Evolutionary conservation across 2,888 invertebrate species (phyloP).

Genomic region (Apomyelois bistriatella): DNA sequence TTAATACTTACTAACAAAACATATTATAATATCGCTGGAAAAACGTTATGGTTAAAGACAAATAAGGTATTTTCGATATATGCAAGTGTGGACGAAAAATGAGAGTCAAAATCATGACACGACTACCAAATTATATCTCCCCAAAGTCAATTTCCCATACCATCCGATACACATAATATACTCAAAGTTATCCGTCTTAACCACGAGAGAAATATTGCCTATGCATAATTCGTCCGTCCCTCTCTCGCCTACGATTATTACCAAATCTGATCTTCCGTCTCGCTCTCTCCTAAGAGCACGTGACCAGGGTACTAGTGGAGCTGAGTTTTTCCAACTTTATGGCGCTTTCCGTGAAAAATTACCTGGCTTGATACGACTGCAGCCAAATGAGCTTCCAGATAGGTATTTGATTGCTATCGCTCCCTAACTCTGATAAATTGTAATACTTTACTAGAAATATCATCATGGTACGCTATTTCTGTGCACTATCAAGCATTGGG

Average conservation of each 20-base stretch:
- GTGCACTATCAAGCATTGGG: too few species aligned
- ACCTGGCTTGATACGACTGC: constrained; percentile 47
- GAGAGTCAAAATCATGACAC: neutral
- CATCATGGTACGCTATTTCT: too few species aligned
- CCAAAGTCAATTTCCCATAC: constrained; percentile 18
- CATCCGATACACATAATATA: constrained; percentile 32
- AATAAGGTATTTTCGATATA: neutral
- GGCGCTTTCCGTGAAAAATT: constrained; percentile 67
- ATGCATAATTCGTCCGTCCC: constrained; percentile 27
- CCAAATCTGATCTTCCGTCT: constrained; percentile 21
- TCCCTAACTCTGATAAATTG: constrained; percentile 3
- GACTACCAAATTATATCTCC: constrained; percentile 9
- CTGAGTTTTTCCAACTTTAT: constrained; percentile 56
- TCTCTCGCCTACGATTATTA: constrained; percentile 20
- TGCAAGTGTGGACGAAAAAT: neutral
- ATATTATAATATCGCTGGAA: too few species aligned
- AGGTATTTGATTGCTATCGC: constrained; percentile 17
- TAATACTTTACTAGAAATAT: neutral
- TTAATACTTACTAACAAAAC: too few species aligned
- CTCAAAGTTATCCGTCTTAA: constrained; percentile 43
- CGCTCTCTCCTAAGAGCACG: constrained; percentile 43
- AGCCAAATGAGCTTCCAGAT: constrained; percentile 47
- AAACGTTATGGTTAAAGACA: neutral
- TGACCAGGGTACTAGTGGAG: constrained; percentile 58
- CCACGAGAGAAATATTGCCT: constrained; percentile 33